Percentiles rank a stretch among this genome's conserved stretches.
These are phyloP conservation scores for Tipula vernalis DNA, from an alignment of 2,888 invertebrate species.

Conservation along the genomic window DNA sequence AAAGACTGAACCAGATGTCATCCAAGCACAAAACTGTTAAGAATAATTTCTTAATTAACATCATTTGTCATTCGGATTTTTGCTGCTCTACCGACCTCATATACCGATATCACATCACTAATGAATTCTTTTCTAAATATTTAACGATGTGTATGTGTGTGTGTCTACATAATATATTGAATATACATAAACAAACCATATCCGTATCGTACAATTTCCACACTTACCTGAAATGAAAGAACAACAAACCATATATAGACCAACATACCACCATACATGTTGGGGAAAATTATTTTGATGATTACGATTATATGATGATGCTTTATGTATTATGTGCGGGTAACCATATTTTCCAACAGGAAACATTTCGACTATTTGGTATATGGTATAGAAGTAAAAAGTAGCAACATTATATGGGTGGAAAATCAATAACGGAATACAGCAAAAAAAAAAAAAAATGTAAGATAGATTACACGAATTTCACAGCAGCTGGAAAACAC, in stretches of 20 bases:
- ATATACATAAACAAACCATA: neutral
- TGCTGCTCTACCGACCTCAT: neutral
- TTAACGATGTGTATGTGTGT: neutral
- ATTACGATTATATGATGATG: neutral
- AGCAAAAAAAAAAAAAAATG: neutral
- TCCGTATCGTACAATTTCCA: neutral
- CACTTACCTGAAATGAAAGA: neutral
- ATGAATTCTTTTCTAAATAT: neutral
- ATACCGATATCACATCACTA: neutral
- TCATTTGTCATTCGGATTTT: neutral
- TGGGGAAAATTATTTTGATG: neutral
- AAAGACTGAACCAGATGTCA: neutral
- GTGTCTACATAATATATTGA: neutral
- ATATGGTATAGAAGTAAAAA: neutral
- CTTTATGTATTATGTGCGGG: neutral
- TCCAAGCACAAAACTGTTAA: neutral
- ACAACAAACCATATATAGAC: neutral
- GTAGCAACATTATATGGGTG: neutral
- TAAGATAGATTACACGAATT: neutral
- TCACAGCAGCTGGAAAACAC: slow-evolving; percentile 4
- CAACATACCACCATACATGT: neutral
- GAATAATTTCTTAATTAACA: neutral
- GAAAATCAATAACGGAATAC: neutral
- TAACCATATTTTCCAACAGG: neutral
- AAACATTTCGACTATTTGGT: neutral